Evolutionary conservation across 2,888 invertebrate species (phyloP), one percentile per base, ranked within the genome.

Genomic region (Leptopilina myrica): DNA sequence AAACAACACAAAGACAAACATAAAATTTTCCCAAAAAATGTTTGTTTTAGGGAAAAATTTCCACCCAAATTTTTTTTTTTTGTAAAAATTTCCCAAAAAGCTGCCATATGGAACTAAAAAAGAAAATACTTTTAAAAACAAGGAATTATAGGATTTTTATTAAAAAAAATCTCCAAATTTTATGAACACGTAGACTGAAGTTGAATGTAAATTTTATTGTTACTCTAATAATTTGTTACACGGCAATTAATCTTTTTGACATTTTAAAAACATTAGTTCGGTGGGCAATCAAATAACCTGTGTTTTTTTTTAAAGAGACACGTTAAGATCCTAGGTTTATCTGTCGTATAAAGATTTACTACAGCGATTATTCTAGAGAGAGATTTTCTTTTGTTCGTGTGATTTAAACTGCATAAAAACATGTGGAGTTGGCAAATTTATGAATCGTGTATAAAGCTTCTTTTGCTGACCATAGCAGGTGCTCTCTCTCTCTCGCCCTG

Each of bases 391-490:
- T 33, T 73, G 33, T 56, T 56, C n/a, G 53, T 73, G 14, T 53
- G 73, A 56, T 20, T 33, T 26, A 14, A 26, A n/a, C 33, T 26
- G 14, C 14, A 49, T 49, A 56, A 73, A 53, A 73, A 56, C 73
- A 26, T 73, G 73, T 73, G 56, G 33, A 73, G 56, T 73, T 56
- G 14, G 26, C 53, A 73, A 53, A 33, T 73, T 73, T 56, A 56
- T 56, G 56, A 56, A 73, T 53, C 73, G n/a, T 56, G 26, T 56
- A 4, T 33, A 12, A 46, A 67, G 67, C 15, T 9, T 46, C 53
- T 53, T 53, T 67, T 67, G 46, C 67, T 49, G 46, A 67, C 49
- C 67, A 15, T n/a, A 8, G 66, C 67, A 20, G 5, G 43, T 11
- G 49, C 20, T 62, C 4, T 62, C n/a, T n/a, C 33, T 33, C 33